Evolutionary conservation across 2,888 invertebrate species (phyloP), one percentile per base, ranked within the genome.

Genomic region (Acleris emargana): DNA sequence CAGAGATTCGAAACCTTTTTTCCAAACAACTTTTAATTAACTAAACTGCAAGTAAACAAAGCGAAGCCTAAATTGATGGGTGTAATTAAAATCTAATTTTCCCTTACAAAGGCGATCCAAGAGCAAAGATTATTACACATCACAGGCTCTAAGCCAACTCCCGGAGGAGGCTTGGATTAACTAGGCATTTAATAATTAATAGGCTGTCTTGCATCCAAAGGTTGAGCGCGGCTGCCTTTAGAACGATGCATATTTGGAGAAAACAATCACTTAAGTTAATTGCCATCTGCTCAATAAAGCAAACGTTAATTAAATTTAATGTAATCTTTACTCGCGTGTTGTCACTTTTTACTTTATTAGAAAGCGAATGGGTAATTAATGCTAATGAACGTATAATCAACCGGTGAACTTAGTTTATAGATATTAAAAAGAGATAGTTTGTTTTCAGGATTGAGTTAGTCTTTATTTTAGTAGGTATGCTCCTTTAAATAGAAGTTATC

Each of bases 111-210:
- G 47, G 47, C 51, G 9, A 57, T 47, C 25, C 17, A 45, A 28
- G 28, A 51, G 38, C 51, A 51, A 58, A 67, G 28, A 67, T 58
- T 58, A 67, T 58, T 58, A 53, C 45, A 58, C 51, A 53, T 58
- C 67, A 57, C 32, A 45, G 47, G 38, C 60, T 61, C 47, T 53
- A 62, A 62, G 67, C 25, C 11, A 42, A 55, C 54, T 59, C 63
- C 57, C 64, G 25, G 43, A 61, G 52, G 52, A 60, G 51, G 28
- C 20, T 25, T 38, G 51, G 52, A 61, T 60, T 60, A 64, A 68
- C 49, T 58, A 52, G 49, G 57, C 57, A 64, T 60, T 58, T 53
- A 53, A 64, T 64, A 68, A 68, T 61, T 61, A 68, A 61, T 64
- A 58, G 52, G n/a, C 60, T 63, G 68, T 42, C 52, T 64, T 55